phyloP scores from a whole-genome alignment of 2,888 invertebrate species.

The Tipula helvola region DNA sequence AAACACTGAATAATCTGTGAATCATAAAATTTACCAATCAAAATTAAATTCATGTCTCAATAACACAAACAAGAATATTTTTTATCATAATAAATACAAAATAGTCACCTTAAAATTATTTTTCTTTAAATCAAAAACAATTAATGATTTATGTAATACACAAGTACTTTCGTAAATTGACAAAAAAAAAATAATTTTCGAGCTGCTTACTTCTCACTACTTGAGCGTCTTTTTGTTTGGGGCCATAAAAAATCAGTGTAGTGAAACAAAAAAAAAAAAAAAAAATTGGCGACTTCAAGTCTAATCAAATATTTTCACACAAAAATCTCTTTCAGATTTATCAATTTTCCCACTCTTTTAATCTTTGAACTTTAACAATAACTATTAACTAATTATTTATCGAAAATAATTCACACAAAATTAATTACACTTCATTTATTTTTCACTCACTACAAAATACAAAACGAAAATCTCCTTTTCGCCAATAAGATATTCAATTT shows the following conservation, averaged over 20 bases:
- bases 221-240: neutral
- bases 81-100: neutral
- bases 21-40: neutral
- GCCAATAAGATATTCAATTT: constrained; percentile 4
- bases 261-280: neutral
- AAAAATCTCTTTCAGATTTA: neutral
- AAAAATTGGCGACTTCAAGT: neutral
- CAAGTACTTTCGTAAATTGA: neutral
- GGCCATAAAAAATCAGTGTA: neutral
- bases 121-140: neutral
- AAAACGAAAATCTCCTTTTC: neutral
- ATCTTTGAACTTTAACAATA: neutral
- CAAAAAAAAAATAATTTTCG: neutral
- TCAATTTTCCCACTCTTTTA: neutral
- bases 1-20: neutral
- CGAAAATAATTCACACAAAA: neutral
- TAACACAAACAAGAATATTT: neutral
- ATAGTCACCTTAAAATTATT: neutral
- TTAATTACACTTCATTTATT: neutral
- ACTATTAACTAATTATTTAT: neutral
- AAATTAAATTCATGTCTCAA: neutral
- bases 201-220: neutral
- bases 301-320: neutral
- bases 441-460: neutral
- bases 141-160: neutral